Percentiles rank a stretch among this genome's conserved stretches.
phyloP scores from a whole-genome alignment of 2,888 invertebrate species.

The Clivina fossor region DNA sequence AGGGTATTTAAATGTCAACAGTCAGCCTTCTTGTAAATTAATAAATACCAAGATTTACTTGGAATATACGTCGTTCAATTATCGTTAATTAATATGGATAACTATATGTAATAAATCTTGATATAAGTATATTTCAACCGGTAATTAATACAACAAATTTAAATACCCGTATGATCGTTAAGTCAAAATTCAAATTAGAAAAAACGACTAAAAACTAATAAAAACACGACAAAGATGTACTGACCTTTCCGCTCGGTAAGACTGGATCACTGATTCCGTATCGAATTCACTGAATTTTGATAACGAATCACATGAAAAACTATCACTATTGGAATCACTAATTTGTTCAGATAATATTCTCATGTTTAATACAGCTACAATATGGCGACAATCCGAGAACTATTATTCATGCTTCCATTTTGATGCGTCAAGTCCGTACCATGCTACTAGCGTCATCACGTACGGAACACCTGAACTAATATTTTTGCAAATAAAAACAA shows the following conservation, averaged over 20 bases:
- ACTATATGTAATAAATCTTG: slow-evolving; percentile 7
- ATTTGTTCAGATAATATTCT: slow-evolving; percentile 13
- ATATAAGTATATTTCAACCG: slow-evolving; percentile 15
- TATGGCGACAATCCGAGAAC: slow-evolving; percentile 29
- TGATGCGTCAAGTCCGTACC: neutral
- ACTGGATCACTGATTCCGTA: slow-evolving; percentile 16
- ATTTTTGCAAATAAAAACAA: too few species aligned
- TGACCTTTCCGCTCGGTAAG: slow-evolving; percentile 20
- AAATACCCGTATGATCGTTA: slow-evolving; percentile 26
- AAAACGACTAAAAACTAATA: too few species aligned
- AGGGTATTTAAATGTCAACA: slow-evolving; percentile 18
- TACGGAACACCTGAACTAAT: too few species aligned
- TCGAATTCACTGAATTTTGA: slow-evolving; percentile 30
- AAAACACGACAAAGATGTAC: too few species aligned
- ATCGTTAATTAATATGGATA: slow-evolving; percentile 11
- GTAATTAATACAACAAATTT: slow-evolving; percentile 22
- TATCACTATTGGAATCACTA: slow-evolving; percentile 21
- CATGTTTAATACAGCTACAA: slow-evolving; percentile 26
- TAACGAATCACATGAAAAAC: slow-evolving; percentile 18
- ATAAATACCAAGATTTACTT: neutral
- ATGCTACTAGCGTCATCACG: too few species aligned
- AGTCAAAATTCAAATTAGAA: too few species aligned
- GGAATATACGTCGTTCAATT: slow-evolving; percentile 3
- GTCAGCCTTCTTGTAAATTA: neutral
- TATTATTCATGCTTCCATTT: slow-evolving; percentile 10